phyloP scores from a whole-genome alignment of 2,888 invertebrate species.

The Archips xylosteana region DNA sequence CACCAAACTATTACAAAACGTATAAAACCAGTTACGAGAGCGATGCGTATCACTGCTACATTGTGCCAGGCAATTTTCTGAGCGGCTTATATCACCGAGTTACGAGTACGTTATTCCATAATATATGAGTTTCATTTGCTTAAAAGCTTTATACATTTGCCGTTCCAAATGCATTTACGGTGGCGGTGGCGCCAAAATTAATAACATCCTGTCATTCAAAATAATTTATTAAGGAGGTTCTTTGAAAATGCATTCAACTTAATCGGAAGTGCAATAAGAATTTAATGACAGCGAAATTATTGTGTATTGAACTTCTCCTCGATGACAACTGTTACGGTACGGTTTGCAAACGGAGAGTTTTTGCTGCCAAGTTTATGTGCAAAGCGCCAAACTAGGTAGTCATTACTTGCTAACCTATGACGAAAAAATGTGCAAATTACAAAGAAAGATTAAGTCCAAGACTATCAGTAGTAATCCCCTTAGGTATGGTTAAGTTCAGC shows the following conservation, averaged over 20 bases:
- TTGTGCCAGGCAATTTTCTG: conserved; percentile 76
- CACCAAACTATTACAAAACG: conserved; percentile 62
- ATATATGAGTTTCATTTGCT: conserved; percentile 81
- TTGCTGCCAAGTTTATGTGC: not conserved
- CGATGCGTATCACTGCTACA: conserved; percentile 67
- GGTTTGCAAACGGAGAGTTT: not conserved
- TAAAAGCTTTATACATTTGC: conserved; percentile 81
- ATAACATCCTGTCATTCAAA: conserved; percentile 68
- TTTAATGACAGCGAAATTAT: conserved; percentile 6
- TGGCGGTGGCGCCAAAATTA: conserved; percentile 69
- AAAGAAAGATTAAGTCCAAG: no score
- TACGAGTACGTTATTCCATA: conserved; percentile 78
- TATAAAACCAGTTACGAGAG: conserved; percentile 65
- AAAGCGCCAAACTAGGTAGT: not conserved
- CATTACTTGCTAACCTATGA: no score
- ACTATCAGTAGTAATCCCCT: no score
- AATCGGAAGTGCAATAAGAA: not conserved
- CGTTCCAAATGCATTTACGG: conserved; percentile 69
- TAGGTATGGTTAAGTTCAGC: no score
- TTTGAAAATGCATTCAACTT: conserved; percentile 53
- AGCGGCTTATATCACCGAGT: conserved; percentile 74
- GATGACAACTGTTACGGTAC: conserved; percentile 1
- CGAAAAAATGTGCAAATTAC: no score
- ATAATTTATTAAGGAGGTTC: conserved; percentile 64
- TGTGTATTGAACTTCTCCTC: not conserved